A percentile compares a stretch with the other conserved stretches of the same genome.
phyloP scores from a whole-genome alignment of 2,888 invertebrate species.

The Leucania comma region DNA sequence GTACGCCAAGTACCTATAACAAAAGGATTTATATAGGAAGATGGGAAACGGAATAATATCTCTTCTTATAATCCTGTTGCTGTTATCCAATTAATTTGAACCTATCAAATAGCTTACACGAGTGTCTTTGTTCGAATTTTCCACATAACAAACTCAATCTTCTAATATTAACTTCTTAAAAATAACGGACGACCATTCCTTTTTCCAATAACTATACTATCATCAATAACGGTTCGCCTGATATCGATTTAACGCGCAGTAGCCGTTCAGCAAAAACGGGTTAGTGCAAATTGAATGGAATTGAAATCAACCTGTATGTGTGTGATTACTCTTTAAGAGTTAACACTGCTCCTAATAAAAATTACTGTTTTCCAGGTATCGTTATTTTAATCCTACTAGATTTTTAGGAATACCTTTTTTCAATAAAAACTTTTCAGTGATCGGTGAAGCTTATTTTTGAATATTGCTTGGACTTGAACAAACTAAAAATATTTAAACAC shows the following conservation, averaged over 20 bases:
- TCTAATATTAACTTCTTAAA: not conserved
- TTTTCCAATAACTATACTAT: conserved; percentile 32
- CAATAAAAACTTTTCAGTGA: not conserved
- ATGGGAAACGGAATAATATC: too few relatives aligned
- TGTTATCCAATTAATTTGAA: not conserved
- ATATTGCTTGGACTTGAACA: too few relatives aligned
- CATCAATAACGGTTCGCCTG: conserved; percentile 11
- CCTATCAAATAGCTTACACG: not conserved
- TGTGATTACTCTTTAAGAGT: not conserved
- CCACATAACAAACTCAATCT: not conserved
- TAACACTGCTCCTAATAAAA: not conserved
- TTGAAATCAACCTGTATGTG: conserved; percentile 3
- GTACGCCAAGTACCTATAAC: too few relatives aligned
- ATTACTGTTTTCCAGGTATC: not conserved
- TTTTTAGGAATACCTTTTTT: not conserved
- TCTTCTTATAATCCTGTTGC: too few relatives aligned
- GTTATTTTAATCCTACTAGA: not conserved
- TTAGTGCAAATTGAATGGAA: conserved; percentile 36
- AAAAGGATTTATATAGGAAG: too few relatives aligned
- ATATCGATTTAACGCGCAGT: conserved; percentile 38
- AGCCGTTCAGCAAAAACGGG: conserved; percentile 17
- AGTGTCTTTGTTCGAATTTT: not conserved
- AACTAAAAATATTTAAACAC: not conserved
- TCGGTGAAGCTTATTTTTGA: not conserved
- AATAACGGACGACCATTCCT: not conserved